phyloP scores from a whole-genome alignment of 2,888 invertebrate species.

The Parascotia fuliginaria region DNA sequence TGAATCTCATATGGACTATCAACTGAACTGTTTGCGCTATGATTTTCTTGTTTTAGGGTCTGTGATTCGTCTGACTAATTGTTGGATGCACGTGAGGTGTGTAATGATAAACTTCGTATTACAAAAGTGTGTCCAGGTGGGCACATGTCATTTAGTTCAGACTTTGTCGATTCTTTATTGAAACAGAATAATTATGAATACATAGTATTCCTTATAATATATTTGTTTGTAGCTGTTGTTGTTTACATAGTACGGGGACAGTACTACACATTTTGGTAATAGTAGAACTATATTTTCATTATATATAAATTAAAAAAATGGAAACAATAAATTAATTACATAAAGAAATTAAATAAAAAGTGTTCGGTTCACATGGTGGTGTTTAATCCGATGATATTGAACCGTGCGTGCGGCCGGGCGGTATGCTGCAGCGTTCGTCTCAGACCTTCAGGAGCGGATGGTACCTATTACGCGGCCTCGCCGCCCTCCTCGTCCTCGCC shows the following conservation, averaged over 20 bases:
- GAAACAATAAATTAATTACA: constrained; percentile 82
- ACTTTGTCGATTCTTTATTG: constrained; percentile 75
- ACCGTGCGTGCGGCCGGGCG: constrained; percentile 63
- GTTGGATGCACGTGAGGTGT: constrained; percentile 33
- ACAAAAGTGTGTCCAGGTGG: constrained; percentile 60
- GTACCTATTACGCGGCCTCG: constrained; percentile 73
- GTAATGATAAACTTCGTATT: constrained; percentile 70
- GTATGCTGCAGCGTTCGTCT: constrained; percentile 39
- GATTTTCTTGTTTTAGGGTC: constrained; percentile 7
- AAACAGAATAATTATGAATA: constrained; percentile 68
- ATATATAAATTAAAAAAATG: constrained; percentile 83
- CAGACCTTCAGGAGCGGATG: constrained; percentile 21
- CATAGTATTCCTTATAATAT: constrained; percentile 71
- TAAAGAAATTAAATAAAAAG: constrained; percentile 77
- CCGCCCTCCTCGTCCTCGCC: constrained; percentile 92
- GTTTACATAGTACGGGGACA: constrained; percentile 54
- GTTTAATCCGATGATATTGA: constrained; percentile 62
- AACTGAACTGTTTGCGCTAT: no score
- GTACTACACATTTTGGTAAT: constrained; percentile 75
- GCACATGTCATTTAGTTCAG: constrained; percentile 73
- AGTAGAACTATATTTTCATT: constrained; percentile 84
- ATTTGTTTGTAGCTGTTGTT: constrained; percentile 27
- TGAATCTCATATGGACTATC: no score
- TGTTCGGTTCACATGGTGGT: constrained; percentile 69
- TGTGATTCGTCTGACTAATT: constrained; percentile 10